These are phyloP conservation scores for Digitonthophagus gazella DNA, from an alignment of 2,888 invertebrate species.

Conservation along the genomic window DNA sequence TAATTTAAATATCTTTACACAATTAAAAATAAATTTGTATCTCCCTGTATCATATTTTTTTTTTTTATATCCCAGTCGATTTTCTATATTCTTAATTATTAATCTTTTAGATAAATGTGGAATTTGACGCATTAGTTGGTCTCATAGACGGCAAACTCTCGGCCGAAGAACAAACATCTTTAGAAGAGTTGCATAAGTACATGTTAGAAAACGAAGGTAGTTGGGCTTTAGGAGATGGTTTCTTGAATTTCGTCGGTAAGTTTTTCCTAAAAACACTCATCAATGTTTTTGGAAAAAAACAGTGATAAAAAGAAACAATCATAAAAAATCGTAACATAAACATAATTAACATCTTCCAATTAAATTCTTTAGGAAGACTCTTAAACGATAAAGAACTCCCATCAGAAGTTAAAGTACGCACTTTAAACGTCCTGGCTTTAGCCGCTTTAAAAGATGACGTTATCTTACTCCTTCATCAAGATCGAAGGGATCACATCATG, in stretches of 20 bases:
- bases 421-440: slow-evolving; percentile 70
- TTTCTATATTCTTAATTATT: background rate
- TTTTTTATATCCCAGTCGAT: too few species aligned
- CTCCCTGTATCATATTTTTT: too few species aligned
- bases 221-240: slow-evolving; percentile 89
- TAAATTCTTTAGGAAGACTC: slow-evolving; percentile 55
- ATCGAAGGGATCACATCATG: slow-evolving; percentile 81
- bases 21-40: too few species aligned
- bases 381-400: slow-evolving; percentile 61
- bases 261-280: background rate
- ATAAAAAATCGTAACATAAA: background rate
- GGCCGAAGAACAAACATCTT: slow-evolving; percentile 71
- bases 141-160: slow-evolving; percentile 69
- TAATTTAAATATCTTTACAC: too few species aligned
- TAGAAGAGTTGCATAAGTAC: slow-evolving; percentile 85
- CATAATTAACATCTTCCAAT: background rate
- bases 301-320: too few species aligned
- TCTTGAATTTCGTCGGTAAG: slow-evolving; percentile 76
- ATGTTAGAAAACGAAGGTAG: slow-evolving; percentile 86
- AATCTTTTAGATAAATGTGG: slow-evolving; percentile 60
- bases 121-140: slow-evolving; percentile 70
- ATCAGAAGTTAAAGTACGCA: slow-evolving; percentile 61
- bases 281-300: too few species aligned
- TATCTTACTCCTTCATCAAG: slow-evolving; percentile 85
- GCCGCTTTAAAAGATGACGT: slow-evolving; percentile 87